Evolutionary conservation across 2,797 vertebrate species (phyloP), one percentile per base, ranked within the genome.

Genomic region (Propithecus deckenii): DNA sequence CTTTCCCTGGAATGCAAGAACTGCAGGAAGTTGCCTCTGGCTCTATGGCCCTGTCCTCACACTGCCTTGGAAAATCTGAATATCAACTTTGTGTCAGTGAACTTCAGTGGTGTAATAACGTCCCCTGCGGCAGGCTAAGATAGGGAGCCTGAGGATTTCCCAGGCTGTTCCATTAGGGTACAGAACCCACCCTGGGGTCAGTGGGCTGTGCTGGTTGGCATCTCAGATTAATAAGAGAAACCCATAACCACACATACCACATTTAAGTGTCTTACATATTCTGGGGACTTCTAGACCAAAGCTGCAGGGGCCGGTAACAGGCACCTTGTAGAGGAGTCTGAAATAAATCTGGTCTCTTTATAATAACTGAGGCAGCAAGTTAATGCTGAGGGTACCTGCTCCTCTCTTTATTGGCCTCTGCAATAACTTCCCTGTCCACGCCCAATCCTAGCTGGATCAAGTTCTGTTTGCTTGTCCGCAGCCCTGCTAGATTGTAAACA

Each of bases 181-280:
- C 23, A 75, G 74, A 86, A 48, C 18, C 4, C 81, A 17, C 13
- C 18, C 69, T 30, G 52, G 89, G 71, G 79, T 84, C 89, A 61
- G 5, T n/a, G 48, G 28, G 32, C 84, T 90, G n/a, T n/a, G 86
- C 79, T 14, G 35, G 8, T 23, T 96, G 81, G n/a, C 81, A 83
- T 15, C 59, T 89, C 50, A 71, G 63, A 74, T 59, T 94, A 84
- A 89, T 80, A 88, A 96, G 71, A 93, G 63, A 91, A 43, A 91
- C 5, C 41, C 38, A 65, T 11, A 20, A 8, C 15, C 59, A 48
- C 15, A 15, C 32, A 22, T 17, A 46, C 48, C n/a, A 86, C 63
- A 63, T 35, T 28, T 74, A 89, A 86, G 38, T 59, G 67, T 8
- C 79, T 61, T 52, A 71, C 25, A 65, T 18, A 59, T 72, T 88